Evolutionary conservation across 2,113 vertebrate species (phyloP), one percentile per base, ranked within the genome.

Genomic region (Hypomesus transpacificus): DNA sequence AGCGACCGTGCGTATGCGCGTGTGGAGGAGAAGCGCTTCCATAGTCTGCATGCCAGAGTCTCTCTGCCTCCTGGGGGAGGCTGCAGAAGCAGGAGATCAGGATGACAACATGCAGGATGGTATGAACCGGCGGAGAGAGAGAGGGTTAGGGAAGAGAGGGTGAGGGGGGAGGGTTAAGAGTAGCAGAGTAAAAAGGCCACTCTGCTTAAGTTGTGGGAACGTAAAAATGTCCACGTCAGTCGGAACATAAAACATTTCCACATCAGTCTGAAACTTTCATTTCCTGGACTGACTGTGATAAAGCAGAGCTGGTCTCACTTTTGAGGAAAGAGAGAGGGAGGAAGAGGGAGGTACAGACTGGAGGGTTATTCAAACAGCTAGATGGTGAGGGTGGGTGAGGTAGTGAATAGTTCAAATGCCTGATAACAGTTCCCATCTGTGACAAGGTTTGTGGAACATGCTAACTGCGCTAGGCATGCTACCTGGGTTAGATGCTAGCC

Each of bases 361-460:
- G 82, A 20, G 79, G 72, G 78, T 82, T 75, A 69, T 69, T 51
- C 62, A 76, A 81, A 79, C 76, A 80, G 83, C 76, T 31, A 75
- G 66, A 71, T 17, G 53, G 74, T 58, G 69, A 28, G 58, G 73
- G 69, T 64, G 69, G 20, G 11, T 66, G 75, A 21, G 34, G 62
- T 26, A 59, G 78, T 74, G 77, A 69, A 51, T 58, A 78, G 24
- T 64, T 46, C 39, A 46, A 71, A 51, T 51, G 68, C n/a, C 72
- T 86, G 84, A 87, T 82, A 84, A 81, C 77, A 71, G 81, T 78
- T 84, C 79, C 82, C 77, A 53, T 85, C 76, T 71, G 79, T 81
- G 80, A 81, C 72, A 69, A 74, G 73, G 59, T 4, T 34, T 17
- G 39, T 46, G 39, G 9, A 46, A 46, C 39, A 46, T 46, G 39